A percentile compares a stretch with the other conserved stretches of the same genome.
Evolutionary conservation across 2,888 invertebrate genomes (phyloP).

Genomic region (Pollenia griseotomentosa): DNA sequence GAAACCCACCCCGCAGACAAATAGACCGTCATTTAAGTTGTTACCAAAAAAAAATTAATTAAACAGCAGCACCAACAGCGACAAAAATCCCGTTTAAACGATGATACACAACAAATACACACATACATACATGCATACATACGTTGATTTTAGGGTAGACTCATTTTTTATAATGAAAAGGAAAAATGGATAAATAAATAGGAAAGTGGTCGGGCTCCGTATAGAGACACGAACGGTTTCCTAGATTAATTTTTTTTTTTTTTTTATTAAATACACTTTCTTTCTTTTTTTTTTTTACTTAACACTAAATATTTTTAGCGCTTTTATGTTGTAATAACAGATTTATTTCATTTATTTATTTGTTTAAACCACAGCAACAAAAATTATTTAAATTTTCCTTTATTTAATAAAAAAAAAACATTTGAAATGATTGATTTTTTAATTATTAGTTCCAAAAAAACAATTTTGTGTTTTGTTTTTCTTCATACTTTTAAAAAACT

Average conservation of each 20-base stretch:
- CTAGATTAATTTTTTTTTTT: background rate
- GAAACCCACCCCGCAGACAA: constrained; percentile 35
- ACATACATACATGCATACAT: background rate
- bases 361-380: constrained; percentile 15
- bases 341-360: background rate
- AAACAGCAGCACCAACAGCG: background rate
- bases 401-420: background rate
- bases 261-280: constrained; percentile 29
- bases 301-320: constrained; percentile 51
- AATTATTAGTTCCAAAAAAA: constrained; percentile 33
- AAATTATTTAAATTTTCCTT: constrained; percentile 31
- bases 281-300: constrained; percentile 6
- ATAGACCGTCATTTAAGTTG: constrained; percentile 39
- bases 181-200: constrained; percentile 14
- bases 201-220: background rate
- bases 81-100: constrained; percentile 23
- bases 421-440: constrained; percentile 56
- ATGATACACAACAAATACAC: constrained; percentile 38
- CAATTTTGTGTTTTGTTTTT: background rate
- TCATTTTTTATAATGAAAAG: constrained; percentile 45
- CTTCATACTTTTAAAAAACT: background rate
- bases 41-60: background rate
- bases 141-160: constrained; percentile 39
- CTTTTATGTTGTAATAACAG: constrained; percentile 40
- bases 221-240: constrained; percentile 7